phyloP scores from a whole-genome alignment of 2,797 vertebrate genomes.

The Spinus olivaceus region DNA sequence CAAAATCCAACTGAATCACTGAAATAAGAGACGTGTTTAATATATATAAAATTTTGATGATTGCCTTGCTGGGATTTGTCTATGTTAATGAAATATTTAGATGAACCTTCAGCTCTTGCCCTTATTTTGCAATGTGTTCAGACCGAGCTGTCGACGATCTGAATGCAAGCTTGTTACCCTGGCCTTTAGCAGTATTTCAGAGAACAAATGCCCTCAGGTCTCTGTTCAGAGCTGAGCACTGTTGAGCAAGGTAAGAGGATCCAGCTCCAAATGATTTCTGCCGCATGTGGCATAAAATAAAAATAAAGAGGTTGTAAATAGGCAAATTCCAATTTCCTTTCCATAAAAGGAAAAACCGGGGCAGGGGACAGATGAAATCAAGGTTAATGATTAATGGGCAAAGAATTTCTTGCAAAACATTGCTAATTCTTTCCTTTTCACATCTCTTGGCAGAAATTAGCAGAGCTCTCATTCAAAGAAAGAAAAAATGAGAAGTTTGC shows the following conservation, averaged over 20 bases:
- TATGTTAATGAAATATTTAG: background rate
- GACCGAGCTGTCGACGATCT: background rate
- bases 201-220: background rate
- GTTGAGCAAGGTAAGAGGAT: constrained; percentile 1
- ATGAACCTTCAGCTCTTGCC: background rate
- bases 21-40: background rate
- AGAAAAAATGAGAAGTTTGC: constrained; percentile 65
- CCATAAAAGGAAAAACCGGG: constrained; percentile 6
- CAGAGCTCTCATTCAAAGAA: background rate
- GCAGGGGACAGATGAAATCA: background rate
- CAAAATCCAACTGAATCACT: background rate
- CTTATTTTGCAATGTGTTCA: constrained; percentile 18
- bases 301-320: background rate
- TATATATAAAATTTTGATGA: background rate
- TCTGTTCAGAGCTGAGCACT: background rate
- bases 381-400: constrained; percentile 79
- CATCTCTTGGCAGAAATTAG: constrained; percentile 59
- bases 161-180: background rate
- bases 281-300: background rate
- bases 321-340: background rate
- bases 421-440: constrained; percentile 19
- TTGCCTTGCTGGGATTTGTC: background rate
- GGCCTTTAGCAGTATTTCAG: constrained; percentile 49
- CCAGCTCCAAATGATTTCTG: background rate
- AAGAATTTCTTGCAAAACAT: constrained; percentile 38